Base-by-base conservation (phyloP, 1,140 invertebrate genomes). In the Propsilocerus akamusi region DNA sequence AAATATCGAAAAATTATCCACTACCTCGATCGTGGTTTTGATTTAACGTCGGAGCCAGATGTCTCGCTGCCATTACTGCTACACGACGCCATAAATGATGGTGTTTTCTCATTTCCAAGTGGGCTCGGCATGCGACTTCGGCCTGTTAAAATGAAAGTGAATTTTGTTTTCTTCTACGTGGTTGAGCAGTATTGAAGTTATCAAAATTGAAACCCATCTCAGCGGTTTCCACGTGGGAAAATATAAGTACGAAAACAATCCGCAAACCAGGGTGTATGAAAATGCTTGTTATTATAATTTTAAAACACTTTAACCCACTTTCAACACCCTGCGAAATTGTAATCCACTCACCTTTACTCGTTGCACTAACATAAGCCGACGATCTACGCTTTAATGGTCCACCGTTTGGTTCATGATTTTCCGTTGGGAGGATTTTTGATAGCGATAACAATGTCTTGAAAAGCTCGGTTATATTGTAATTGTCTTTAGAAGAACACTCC, bases 401-500 rank as follows among this genome's bases (percentile, higher is more conserved):
- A 28, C 66, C 57, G 25, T 65, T 63, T 24, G 77, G 75, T 51
- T 76, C 75, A 26, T 69, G 55, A 32, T 76, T 71, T 23, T 72
- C 71, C 2, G 68, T 64, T 4, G 71, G 70, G 56, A 66, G 69
- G 32, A 81, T 78, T 57, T 73, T 74, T 3, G 80, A 81, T 11
- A 83, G 65, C 2, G 77, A 77, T 46, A 84, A 67, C 62, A 83
- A 78, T 53, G 72, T 75, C 54, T 78, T 76, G 60, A 84, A 84
- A 37, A 86, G 72, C 53, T 87, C 83, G 58, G 77, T 79, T 50
- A 87, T 74, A 61, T 84, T 84, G 56, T 73, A 72, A 59, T 85
- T 79, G 53, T 83, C 80, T 61, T 86, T 86, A 4, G 84, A 83
- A 2, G 83, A 87, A 57, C 83, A 87, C 61, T 88, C 83, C 56